phyloP scores from a whole-genome alignment of 2,113 vertebrate genomes.

The Micronycteris hirsuta region DNA sequence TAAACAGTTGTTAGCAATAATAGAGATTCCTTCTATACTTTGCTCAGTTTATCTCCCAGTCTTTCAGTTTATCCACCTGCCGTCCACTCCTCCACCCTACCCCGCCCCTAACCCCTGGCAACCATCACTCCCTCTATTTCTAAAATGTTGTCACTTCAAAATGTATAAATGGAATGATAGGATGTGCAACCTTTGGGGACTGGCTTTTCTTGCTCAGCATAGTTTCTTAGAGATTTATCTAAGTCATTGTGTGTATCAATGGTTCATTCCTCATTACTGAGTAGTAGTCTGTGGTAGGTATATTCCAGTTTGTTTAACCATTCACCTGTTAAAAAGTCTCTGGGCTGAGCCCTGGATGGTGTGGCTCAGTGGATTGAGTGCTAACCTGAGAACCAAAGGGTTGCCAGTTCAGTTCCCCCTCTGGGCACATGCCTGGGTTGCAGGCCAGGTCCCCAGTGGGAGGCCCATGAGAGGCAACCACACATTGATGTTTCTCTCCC shows the following conservation, averaged over 20 bases:
- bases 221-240: constrained; percentile 28
- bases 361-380: too few species aligned
- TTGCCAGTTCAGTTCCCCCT: too few species aligned
- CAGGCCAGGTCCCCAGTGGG: too few species aligned
- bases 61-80: too few species aligned
- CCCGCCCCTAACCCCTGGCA: neutral
- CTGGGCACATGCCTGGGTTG: too few species aligned
- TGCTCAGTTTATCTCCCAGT: too few species aligned
- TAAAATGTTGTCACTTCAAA: neutral
- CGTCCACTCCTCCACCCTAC: neutral
- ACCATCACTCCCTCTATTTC: neutral
- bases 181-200: neutral
- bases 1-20: neutral
- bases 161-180: neutral
- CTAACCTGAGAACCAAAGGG: too few species aligned
- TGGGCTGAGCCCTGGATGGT: too few species aligned
- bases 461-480: too few species aligned
- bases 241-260: neutral
- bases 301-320: constrained; percentile 10
- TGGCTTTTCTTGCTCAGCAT: neutral
- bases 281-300: neutral
- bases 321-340: neutral
- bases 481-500: too few species aligned
- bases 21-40: neutral
- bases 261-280: neutral